These are phyloP conservation scores for Chalcis sispes DNA, from an alignment of 2,888 invertebrate genomes.

Conservation along the genomic window DNA sequence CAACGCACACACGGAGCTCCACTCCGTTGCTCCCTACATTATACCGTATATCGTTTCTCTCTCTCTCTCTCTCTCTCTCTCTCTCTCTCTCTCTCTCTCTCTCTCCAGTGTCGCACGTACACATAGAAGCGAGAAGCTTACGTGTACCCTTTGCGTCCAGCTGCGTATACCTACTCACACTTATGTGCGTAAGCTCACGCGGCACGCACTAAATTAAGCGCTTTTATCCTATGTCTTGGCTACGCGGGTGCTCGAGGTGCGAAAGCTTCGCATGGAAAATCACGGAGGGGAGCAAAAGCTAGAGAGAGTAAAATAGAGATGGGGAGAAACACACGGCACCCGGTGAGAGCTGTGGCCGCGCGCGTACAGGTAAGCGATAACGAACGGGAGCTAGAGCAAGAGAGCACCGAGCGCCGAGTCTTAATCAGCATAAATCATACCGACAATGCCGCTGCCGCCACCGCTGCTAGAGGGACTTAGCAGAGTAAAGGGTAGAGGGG, in stretches of 20 bases:
- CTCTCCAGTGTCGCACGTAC: too few species aligned
- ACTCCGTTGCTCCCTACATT: too few species aligned
- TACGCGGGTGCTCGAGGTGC: slow-evolving; percentile 51
- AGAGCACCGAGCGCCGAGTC: slow-evolving; percentile 69
- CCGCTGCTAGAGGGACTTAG: too few species aligned
- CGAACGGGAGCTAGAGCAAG: slow-evolving; percentile 61
- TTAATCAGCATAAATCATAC: slow-evolving; percentile 76
- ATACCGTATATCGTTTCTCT: slow-evolving; percentile 47
- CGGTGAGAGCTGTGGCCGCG: too few species aligned
- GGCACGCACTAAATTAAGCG: slow-evolving; percentile 68
- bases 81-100: too few species aligned
- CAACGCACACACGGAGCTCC: slow-evolving; percentile 27
- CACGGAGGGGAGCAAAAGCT: too few species aligned
- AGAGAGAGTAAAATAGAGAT: too few species aligned
- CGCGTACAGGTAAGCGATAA: slow-evolving; percentile 70
- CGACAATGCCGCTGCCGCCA: slow-evolving; percentile 53
- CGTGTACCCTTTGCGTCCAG: too few species aligned
- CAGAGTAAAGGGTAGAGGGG: slow-evolving; percentile 31
- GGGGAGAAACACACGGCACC: too few species aligned
- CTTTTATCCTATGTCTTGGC: slow-evolving; percentile 50
- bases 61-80: background rate
- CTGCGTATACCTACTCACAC: background rate
- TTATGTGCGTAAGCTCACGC: slow-evolving; percentile 43
- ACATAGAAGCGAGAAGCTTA: too few species aligned
- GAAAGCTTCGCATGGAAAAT: slow-evolving; percentile 59